These are phyloP conservation scores for Vombatus ursinus DNA, from an alignment of 2,113 vertebrate species.

Conservation along the genomic window DNA sequence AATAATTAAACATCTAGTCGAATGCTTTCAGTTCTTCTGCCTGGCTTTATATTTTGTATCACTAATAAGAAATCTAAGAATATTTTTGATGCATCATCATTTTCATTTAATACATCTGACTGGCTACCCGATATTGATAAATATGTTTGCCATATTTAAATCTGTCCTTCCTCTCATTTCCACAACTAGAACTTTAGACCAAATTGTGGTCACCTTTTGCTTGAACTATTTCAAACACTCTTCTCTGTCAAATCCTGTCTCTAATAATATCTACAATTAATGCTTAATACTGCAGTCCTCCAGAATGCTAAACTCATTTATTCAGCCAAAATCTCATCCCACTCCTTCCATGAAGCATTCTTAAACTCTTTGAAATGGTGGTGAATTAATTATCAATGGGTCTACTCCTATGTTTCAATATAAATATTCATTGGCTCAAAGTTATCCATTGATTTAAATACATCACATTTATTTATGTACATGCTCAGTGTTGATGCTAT, in stretches of 20 bases:
- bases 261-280: not conserved
- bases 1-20: not conserved
- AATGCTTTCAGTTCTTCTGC: not conserved
- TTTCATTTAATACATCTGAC: not conserved
- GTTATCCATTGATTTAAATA: not conserved
- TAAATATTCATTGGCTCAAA: not conserved
- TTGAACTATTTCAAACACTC: not conserved
- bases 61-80: not conserved
- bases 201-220: not conserved
- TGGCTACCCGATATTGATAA: not conserved
- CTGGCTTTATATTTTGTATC: not conserved
- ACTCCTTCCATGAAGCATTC: not conserved
- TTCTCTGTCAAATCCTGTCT: not conserved
- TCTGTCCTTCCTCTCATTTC: not conserved
- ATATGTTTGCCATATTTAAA: not conserved
- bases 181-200: not conserved
- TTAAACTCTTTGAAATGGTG: not conserved
- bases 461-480: not conserved
- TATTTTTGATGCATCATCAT: not conserved
- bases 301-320: not conserved
- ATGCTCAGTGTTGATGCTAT: not conserved
- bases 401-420: not conserved
- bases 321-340: not conserved
- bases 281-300: not conserved
- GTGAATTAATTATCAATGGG: not conserved